phyloP scores from a whole-genome alignment of 2,888 invertebrate species.

The Ectobius pallidus region DNA sequence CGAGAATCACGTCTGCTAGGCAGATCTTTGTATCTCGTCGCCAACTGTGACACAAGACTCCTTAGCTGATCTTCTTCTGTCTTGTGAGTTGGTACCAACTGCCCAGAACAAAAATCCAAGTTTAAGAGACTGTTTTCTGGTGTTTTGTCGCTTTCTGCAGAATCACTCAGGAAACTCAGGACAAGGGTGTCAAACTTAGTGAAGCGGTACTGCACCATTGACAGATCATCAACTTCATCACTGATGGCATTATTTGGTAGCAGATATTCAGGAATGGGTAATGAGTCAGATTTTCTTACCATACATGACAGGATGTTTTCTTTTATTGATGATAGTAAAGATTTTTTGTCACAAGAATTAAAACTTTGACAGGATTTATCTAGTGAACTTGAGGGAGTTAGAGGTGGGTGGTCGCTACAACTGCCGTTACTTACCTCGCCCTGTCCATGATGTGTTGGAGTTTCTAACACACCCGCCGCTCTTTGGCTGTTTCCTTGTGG shows the following conservation, averaged over 20 bases:
- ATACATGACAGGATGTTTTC: not conserved
- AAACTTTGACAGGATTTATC: too few species aligned
- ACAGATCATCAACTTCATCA: not conserved
- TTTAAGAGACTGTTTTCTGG: not conserved
- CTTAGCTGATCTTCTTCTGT: not conserved
- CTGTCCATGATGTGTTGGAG: too few species aligned
- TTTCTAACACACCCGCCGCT: too few species aligned
- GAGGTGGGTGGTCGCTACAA: too few species aligned
- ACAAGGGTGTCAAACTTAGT: conserved; percentile 34
- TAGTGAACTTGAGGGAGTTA: too few species aligned
- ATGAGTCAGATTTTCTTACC: not conserved
- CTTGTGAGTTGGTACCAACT: not conserved
- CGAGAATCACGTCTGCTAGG: too few species aligned
- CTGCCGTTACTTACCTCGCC: too few species aligned
- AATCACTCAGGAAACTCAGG: conserved; percentile 26
- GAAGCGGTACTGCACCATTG: not conserved
- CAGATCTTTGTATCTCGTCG: not conserved
- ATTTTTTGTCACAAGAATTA: too few species aligned
- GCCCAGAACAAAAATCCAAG: not conserved
- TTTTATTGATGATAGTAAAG: not conserved
- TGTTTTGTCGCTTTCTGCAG: not conserved
- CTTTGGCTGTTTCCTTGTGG: too few species aligned
- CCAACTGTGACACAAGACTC: not conserved
- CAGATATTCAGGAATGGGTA: too few species aligned
- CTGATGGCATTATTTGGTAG: not conserved